Evolutionary conservation across 2,797 vertebrate genomes (phyloP), one percentile per base, ranked within the genome.

Genomic region (Geotria australis): DNA sequence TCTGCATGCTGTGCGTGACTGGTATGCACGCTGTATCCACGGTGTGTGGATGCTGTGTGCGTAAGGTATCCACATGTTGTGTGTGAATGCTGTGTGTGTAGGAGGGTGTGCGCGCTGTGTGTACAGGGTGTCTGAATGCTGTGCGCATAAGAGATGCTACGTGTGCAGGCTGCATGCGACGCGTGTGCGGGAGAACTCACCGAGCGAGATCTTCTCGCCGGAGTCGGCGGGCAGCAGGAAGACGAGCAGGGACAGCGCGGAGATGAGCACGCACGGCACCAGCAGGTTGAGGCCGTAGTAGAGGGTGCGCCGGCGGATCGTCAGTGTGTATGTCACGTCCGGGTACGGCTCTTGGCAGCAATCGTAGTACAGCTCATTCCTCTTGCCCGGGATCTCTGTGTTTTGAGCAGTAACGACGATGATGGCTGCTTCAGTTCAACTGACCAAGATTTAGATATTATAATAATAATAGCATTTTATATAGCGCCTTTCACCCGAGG

Each of bases 271-370:
- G 0, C 83, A 86, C 46, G 81, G 83, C 68, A 88, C 83, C 48
- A 86, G 76, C 56, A 88, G 70, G 66, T 88, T 86, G 63, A 85
- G 75, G 38, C 80, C 81, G 6, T 86, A 86, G 70, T 86, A 88
- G 46, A 88, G 75, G 1, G 81, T 88, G 57, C 79, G 72, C 47
- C 81, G 73, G 8, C 80, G 75, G 75, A 86, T 86, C 53, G 77
- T 83, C 61, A 88, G 81, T 0, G 81, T 86, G 66, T 83, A 86
- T 0, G 80, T 88, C 62, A 88, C 83, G 2, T 86, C 83, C 2
- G 83, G 81, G 61, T 88, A 86, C 1, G 83, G 83, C 60, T 86
- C 83, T 64, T 85, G 80, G 62, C 81, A 88, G 70, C 83, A 86
- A 8, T 88, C 83, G 7, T 86, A 88, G 60, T 80, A 82, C 59